A percentile compares a stretch with the other conserved stretches of the same genome.
These are phyloP conservation scores for Periophthalmodon schlosseri DNA, from an alignment of 2,113 vertebrate genomes.

Conservation along the genomic window DNA sequence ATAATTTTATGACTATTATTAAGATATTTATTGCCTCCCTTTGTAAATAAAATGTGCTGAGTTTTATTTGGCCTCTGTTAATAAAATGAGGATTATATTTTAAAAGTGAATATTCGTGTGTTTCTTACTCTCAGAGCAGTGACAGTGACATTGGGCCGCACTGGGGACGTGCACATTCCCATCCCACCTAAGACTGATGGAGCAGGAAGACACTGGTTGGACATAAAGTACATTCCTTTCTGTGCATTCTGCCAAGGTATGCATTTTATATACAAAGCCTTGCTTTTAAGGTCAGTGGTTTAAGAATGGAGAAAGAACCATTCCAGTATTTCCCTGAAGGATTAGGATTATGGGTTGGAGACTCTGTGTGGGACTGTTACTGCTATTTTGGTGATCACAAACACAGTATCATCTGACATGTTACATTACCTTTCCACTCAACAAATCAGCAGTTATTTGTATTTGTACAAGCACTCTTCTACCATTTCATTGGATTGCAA, in stretches of 20 bases:
- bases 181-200: conserved; percentile 31
- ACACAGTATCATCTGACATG: conserved; percentile 1
- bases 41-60: conserved; percentile 85
- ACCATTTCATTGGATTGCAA: not conserved
- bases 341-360: conserved; percentile 1
- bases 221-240: conserved; percentile 69
- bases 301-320: conserved; percentile 41
- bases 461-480: not conserved
- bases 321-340: conserved; percentile 35
- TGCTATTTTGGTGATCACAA: conserved; percentile 3
- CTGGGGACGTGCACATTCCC: conserved; percentile 12
- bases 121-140: conserved; percentile 33
- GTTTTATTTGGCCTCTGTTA: conserved; percentile 84
- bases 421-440: not conserved
- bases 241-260: conserved; percentile 69
- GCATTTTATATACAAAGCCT: conserved; percentile 72
- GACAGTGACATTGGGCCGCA: not conserved
- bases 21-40: conserved; percentile 86
- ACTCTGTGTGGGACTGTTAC: not conserved
- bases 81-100: conserved; percentile 86
- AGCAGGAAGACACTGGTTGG: conserved; percentile 51
- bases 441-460: not conserved
- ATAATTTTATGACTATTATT: conserved; percentile 85
- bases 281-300: conserved; percentile 55
- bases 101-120: conserved; percentile 54